These are phyloP conservation scores for Lasiurus borealis DNA, from an alignment of 2,113 vertebrate species.

Conservation along the genomic window DNA sequence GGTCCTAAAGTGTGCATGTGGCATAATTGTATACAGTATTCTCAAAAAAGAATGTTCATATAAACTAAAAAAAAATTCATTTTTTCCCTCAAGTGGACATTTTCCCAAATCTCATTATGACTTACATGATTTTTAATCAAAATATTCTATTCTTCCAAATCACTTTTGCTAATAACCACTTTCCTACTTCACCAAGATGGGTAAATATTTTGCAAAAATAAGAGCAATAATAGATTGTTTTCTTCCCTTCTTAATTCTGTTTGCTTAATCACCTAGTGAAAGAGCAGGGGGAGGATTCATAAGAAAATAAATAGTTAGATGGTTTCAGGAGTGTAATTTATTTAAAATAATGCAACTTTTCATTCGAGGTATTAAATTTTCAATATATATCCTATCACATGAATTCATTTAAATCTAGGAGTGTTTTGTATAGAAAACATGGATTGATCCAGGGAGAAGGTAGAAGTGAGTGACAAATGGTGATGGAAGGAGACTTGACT, in stretches of 20 bases:
- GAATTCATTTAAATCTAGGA: background rate
- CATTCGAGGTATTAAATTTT: background rate
- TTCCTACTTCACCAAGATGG: background rate
- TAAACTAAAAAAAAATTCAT: background rate
- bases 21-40: slow-evolving; percentile 8
- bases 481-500: background rate
- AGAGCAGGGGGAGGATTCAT: background rate
- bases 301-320: slow-evolving; percentile 40
- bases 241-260: background rate
- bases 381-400: background rate
- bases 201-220: slow-evolving; percentile 33
- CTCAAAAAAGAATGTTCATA: slow-evolving; percentile 11
- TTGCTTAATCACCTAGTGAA: slow-evolving; percentile 29
- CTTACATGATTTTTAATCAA: slow-evolving; percentile 48
- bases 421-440: background rate
- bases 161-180: slow-evolving; percentile 9
- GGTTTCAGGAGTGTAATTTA: background rate
- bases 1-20: slow-evolving; percentile 49
- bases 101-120: background rate
- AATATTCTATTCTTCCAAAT: background rate
- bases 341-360: background rate
- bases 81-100: slow-evolving; percentile 18
- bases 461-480: background rate
- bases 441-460: background rate
- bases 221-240: background rate